Base-by-base conservation (phyloP, 2,888 invertebrate genomes). In the Polia nebulosa region DNA sequence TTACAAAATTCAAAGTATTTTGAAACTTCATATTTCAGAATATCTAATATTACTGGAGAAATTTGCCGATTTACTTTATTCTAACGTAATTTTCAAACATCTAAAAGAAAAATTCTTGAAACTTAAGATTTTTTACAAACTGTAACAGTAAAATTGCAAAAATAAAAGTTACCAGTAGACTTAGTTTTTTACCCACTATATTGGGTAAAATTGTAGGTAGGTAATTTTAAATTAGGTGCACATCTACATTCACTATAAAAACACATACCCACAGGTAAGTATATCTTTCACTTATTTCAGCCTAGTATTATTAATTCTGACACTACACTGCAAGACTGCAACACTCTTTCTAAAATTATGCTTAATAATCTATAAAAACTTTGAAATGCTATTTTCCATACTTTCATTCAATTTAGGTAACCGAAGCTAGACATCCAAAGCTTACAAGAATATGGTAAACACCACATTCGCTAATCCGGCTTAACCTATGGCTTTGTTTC, bases 401-500 rank as follows among this genome's bases (percentile, higher is more conserved):
- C 20, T 56, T 13, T 25, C 15, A 8, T 41, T 27, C 2, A 20
- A 15, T 13, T 17, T 34, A 36, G 6, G 15, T 36, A 17, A 13
- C 0, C 8, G 17, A 47, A 32, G 20, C 15, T 36, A 17, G 22
- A 41, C 20, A 44, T 52, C 11, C 44, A 49, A 57, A 66, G 51
- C 44, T 56, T 32, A 49, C 20, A 22, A 57, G 1, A 25, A 29
- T 34, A 29, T 41, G 13, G 25, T 34, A 25, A 13, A 22, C 9
- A 61, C 9, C 8, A n/a, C 15, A 56, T 59, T 41, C 15, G 57
- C 20, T 51, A 39, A 72, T 34, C 15, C 32, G n/a, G 71, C 56
- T 66, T 53, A 64, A 67, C 39, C 63, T 76, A 65, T 82, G 82
- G 84, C 84, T 82, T 83, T 83, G 78, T 68, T 51, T 65, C 77